phyloP scores from a whole-genome alignment of 2,113 vertebrate species.

The Crotalus helleri region DNA sequence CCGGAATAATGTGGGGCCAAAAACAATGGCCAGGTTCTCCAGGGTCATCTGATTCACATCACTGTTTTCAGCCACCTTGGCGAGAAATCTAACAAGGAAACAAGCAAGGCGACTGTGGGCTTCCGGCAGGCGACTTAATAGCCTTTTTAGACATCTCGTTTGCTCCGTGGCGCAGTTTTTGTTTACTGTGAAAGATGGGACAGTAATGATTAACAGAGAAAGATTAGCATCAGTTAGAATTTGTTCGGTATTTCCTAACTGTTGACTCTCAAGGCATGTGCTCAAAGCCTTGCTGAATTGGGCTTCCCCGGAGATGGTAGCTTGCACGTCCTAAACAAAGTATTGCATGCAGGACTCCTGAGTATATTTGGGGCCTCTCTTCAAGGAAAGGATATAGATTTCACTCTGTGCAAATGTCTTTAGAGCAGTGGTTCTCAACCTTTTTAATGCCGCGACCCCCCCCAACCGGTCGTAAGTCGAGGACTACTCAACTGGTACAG shows the following conservation, averaged over 20 bases:
- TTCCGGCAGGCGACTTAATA: slow-evolving; percentile 62
- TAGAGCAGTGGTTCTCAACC: not conserved
- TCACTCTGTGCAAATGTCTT: not conserved
- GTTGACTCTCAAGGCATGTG: not conserved
- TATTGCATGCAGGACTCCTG: not conserved
- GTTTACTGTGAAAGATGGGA: slow-evolving; percentile 47
- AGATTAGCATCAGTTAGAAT: not conserved
- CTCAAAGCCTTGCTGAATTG: not conserved
- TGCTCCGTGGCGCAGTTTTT: slow-evolving; percentile 47
- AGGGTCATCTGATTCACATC: slow-evolving; percentile 77
- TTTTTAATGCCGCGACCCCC: too few species aligned
- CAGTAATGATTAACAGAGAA: not conserved
- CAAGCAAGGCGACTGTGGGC: slow-evolving; percentile 67
- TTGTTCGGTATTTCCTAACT: not conserved
- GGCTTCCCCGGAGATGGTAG: not conserved
- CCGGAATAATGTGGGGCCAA: slow-evolving; percentile 79
- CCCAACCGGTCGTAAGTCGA: too few species aligned
- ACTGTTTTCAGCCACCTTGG: slow-evolving; percentile 70
- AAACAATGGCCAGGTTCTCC: slow-evolving; percentile 77
- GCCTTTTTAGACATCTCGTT: slow-evolving; percentile 57
- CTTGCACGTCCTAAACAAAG: not conserved
- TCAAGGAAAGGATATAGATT: not conserved
- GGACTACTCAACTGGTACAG: too few species aligned
- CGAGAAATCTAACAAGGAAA: slow-evolving; percentile 73
- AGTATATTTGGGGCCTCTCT: not conserved